These are phyloP conservation scores for Pimpla rufipes DNA, from an alignment of 2,888 invertebrate genomes.

Conservation along the genomic window DNA sequence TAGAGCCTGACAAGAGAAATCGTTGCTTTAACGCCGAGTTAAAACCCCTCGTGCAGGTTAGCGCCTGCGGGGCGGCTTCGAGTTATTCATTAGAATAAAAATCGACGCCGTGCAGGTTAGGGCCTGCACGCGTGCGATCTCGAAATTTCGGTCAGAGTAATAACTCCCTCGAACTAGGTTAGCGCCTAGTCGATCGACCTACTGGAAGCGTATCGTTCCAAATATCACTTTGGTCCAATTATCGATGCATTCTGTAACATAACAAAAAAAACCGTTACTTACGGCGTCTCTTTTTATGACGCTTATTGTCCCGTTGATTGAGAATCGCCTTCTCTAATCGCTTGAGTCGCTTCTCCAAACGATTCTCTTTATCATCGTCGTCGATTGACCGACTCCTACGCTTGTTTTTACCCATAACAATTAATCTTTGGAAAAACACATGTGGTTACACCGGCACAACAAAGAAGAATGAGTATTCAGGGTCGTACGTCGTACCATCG, in stretches of 20 bases:
- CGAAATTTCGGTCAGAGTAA: not conserved
- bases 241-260: not conserved
- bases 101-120: not conserved
- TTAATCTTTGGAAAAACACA: not conserved
- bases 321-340: not conserved
- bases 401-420: not conserved
- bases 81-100: not conserved
- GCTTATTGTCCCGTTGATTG: not conserved
- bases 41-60: constrained; percentile 5
- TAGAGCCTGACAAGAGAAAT: not conserved
- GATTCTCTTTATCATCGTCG: not conserved
- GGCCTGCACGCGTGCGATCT: not conserved
- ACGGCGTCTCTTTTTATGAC: not conserved
- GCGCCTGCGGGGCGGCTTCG: not conserved
- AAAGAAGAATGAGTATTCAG: constrained; percentile 10
- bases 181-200: constrained; percentile 16
- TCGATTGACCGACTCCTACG: not conserved
- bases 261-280: not conserved
- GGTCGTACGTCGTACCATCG: not conserved
- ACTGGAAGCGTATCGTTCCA: no score
- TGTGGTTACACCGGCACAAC: constrained; percentile 20
- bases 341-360: not conserved
- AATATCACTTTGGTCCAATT: not conserved
- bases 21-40: not conserved
- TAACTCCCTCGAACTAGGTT: constrained; percentile 18